Conservation (phyloP, 2,113 vertebrate genomes). For the Sinocyclocheilus anshuiensis region DNA sequence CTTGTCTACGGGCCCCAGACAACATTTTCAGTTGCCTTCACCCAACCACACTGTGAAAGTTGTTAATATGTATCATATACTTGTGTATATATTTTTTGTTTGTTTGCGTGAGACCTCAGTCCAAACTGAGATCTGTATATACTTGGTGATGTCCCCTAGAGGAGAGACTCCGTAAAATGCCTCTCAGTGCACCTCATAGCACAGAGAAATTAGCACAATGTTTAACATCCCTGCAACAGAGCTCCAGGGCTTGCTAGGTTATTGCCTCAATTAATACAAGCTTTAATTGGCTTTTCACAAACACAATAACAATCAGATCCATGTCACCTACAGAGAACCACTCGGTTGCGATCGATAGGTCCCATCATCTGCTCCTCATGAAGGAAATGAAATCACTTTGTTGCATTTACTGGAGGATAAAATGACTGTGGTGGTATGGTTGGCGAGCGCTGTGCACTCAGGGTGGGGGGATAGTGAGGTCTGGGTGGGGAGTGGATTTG, state of each 20-base stretch:
- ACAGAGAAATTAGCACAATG: constrained; percentile 48
- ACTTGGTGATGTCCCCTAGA: background rate
- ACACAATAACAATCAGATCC: constrained; percentile 68
- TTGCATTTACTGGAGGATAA: constrained; percentile 65
- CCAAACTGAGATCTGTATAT: constrained; percentile 6
- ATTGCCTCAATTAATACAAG: constrained; percentile 76
- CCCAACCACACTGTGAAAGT: background rate
- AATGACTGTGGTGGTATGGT: constrained; percentile 44
- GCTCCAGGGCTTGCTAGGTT: constrained; percentile 61
- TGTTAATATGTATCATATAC: background rate
- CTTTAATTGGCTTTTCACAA: constrained; percentile 75
- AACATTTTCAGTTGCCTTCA: background rate
- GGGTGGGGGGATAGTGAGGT: background rate
- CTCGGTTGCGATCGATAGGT: constrained; percentile 73
- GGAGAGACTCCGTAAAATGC: background rate
- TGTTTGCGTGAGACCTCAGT: background rate
- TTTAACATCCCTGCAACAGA: constrained; percentile 55
- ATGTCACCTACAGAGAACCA: constrained; percentile 69
- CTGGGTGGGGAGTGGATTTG: background rate
- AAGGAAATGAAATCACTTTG: constrained; percentile 77
- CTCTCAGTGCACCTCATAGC: background rate
- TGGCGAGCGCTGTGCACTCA: constrained; percentile 34
- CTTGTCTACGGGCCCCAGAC: background rate
- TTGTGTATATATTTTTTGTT: background rate
- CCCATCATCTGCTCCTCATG: constrained; percentile 76